These are phyloP conservation scores for Siderastrea radians DNA, from an alignment of 92 coral and sea anemone species.

Conservation along the genomic window DNA sequence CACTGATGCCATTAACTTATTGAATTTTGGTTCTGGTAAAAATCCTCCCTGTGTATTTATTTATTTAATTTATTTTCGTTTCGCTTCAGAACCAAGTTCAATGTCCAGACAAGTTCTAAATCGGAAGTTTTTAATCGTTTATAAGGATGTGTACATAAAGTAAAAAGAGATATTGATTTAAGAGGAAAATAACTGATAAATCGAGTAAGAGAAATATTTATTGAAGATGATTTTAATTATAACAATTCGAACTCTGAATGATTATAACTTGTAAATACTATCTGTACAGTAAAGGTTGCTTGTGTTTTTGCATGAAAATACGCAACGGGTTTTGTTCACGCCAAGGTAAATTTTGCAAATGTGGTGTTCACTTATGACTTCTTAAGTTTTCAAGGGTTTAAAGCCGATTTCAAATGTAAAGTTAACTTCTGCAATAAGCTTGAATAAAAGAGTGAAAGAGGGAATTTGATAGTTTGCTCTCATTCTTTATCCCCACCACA, in stretches of 20 bases:
- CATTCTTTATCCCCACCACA: neutral
- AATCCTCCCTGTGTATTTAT: neutral
- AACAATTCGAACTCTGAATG: constrained; percentile 29
- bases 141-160: constrained; percentile 43
- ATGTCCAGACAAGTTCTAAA: neutral
- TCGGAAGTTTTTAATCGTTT: constrained; percentile 11
- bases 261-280: constrained; percentile 68
- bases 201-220: constrained; percentile 53
- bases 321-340: constrained; percentile 4
- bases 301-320: constrained; percentile 49
- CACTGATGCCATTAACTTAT: neutral
- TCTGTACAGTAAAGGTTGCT: constrained; percentile 39
- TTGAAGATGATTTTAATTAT: constrained; percentile 55
- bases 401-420: neutral
- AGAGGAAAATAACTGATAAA: constrained; percentile 15
- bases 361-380: neutral
- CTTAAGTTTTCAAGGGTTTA: neutral
- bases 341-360: constrained; percentile 15
- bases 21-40: neutral
- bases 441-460: neutral
- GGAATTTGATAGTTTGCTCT: neutral
- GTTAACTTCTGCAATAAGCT: neutral
- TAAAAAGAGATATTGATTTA: constrained; percentile 29
- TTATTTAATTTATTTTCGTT: neutral
- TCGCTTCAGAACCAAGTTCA: neutral